phyloP scores from a whole-genome alignment of 2,888 invertebrate genomes.

The Lasioglossum oenotherae region DNA sequence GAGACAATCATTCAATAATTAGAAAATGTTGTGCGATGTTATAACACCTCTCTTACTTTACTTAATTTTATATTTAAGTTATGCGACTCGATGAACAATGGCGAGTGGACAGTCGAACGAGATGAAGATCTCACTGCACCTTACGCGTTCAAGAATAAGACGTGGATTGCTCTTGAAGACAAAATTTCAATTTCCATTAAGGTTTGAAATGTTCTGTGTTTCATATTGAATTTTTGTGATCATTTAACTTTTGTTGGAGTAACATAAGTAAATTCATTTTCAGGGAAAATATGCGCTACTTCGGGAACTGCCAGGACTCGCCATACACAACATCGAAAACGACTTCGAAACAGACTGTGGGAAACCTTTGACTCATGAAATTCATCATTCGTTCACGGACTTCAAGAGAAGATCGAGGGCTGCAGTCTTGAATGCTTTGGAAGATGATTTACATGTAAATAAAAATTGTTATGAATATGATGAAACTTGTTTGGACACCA shows the following conservation, averaged over 20 bases:
- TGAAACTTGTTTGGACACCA: neutral
- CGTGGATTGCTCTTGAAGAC: slow-evolving; percentile 92
- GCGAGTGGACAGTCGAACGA: slow-evolving; percentile 90
- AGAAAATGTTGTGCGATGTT: too few species aligned
- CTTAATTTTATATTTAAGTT: slow-evolving; percentile 63
- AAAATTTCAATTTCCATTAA: slow-evolving; percentile 90
- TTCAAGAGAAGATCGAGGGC: slow-evolving; percentile 83
- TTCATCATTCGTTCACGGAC: slow-evolving; percentile 78
- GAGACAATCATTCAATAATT: too few species aligned
- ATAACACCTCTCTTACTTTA: neutral
- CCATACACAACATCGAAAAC: slow-evolving; percentile 86
- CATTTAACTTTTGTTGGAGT: neutral
- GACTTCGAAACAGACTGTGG: slow-evolving; percentile 84
- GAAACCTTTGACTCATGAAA: slow-evolving; percentile 75
- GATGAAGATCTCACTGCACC: slow-evolving; percentile 92
- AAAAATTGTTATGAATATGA: slow-evolving; percentile 9
- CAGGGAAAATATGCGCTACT: slow-evolving; percentile 90
- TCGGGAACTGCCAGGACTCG: slow-evolving; percentile 89
- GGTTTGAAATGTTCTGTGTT: slow-evolving; percentile 74
- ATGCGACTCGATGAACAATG: slow-evolving; percentile 84
- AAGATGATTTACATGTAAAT: slow-evolving; percentile 82
- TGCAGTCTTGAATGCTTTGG: slow-evolving; percentile 83
- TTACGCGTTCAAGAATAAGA: slow-evolving; percentile 89
- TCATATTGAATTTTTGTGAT: neutral
- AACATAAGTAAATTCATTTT: neutral